Base-by-base conservation (phyloP, 2,113 vertebrate genomes). In the Anguilla rostrata region DNA sequence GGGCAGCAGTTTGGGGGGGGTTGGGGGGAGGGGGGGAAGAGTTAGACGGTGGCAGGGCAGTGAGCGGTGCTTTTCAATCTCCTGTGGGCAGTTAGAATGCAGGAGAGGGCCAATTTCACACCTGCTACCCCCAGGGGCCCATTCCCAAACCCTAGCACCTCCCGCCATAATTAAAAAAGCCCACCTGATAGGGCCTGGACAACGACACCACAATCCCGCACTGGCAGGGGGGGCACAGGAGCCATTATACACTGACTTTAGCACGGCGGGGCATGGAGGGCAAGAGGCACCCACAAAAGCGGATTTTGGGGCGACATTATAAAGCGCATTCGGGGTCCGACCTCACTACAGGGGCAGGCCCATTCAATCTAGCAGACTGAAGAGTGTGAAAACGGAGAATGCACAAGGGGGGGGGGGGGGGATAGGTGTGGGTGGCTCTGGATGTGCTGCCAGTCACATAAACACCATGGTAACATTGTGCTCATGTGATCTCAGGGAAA, bases 151-250 rank as follows among this genome's bases (percentile, higher is more conserved):
- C 75, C 43, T 39, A 49, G 22, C 81, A 78, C 57, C 39, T 75
- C 83, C 81, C 34, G 26, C 3, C 15, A 20, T 87, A 86, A 90
- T 87, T 89, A 90, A 87, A 87, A 34, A 12, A 66, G 56, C 78
- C 60, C 88, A 86, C 83, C 46, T 39, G 78, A 84, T 11, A 4
- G 18, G 34, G 78, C 43, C n/a, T 22, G 18, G 80, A 85, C 43
- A 83, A 81, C 80, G 87, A 49, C 41, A 81, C 34, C 53, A 83
- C 66, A 87, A 83, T 87, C 39, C 22, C 79, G 22, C 34, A n/a
- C 5, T 9, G 2, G 8, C 46, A 5, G 81, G 82, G 85, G 85
- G 80, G n/a, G 29, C 39, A 53, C 26, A 34, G 34, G 39, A 82
- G 22, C 83, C 82, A 80, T 88, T 87, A 79, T 87, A 78, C 66